Base-by-base conservation (phyloP, 1,140 invertebrate species). In the Drosophila teissieri region DNA sequence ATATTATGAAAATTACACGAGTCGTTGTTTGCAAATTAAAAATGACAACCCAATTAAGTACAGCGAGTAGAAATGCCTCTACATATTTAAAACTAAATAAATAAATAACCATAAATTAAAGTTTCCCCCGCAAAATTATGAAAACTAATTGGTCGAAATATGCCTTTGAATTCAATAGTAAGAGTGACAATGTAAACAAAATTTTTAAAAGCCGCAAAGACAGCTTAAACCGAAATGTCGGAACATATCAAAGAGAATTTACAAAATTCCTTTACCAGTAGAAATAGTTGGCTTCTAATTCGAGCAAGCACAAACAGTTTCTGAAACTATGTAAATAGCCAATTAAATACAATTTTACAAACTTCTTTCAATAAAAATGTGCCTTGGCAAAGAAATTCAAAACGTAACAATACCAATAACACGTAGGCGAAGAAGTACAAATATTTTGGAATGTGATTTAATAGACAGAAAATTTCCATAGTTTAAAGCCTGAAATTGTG, bases 61-160 rank as follows among this genome's bases (percentile, higher is more conserved):
- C 4, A 51, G 27, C 7, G 6, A 6, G 10, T 14, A 39, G 14
- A 14, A 5, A 14, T 14, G 14, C 4, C 1, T 14, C 14, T 39
- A 39, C 22, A 22, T 22, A 22, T 12, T 1, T 1, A 5, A 19
- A 22, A 22, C 4, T 12, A 14, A 22, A 37, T n/a, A 37, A 12
- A 19, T 15, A 14, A 3, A 7, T 31, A 31, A 17, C n/a, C n/a
- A 12, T 19, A 51, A 19, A 6, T 51, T 36, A 15, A 6, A 2
- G 27, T 1, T 51, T 36, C 1, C 14, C 14, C 1, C 49, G 36
- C 34, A 51, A 15, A 36, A 51, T 36, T 36, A 51, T 51, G 49
- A 12, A 2, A 36, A 19, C 49, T 51, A 51, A 51, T 51, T 51
- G n/a, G 31, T 51, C 27, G 19, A 17, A 51, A 36, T 51, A 51